phyloP scores from a whole-genome alignment of 2,888 invertebrate genomes.

The Drosophila nr. perissopoda region DNA sequence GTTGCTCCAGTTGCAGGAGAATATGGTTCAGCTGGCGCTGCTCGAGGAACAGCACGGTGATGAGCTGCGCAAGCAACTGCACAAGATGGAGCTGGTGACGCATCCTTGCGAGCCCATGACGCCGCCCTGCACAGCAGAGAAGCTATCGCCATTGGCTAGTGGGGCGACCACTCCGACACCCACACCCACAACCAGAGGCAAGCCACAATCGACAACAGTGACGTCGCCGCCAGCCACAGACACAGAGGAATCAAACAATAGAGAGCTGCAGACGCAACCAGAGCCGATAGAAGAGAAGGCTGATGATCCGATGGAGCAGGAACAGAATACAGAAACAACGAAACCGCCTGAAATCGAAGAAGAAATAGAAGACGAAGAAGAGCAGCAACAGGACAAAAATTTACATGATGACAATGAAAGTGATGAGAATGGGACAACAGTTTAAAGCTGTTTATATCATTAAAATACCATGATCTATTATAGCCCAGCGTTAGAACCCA shows the following conservation, averaged over 20 bases:
- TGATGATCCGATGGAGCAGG: constrained; percentile 1
- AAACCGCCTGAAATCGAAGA: background rate
- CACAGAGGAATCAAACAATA: background rate
- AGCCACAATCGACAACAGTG: constrained; percentile 13
- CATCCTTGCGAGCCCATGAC: constrained; percentile 15
- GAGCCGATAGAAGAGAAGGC: constrained; percentile 1
- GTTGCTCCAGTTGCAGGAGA: constrained; percentile 61
- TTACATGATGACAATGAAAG: constrained; percentile 5
- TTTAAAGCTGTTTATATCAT: constrained; percentile 35
- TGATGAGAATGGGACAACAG: constrained; percentile 31
- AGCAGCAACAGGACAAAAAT: constrained; percentile 30
- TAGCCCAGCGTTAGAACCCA: constrained; percentile 36
- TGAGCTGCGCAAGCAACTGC: constrained; percentile 40
- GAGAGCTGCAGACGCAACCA: background rate
- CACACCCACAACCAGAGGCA: constrained; percentile 15
- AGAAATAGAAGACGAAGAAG: constrained; percentile 4
- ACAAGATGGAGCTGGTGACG: constrained; percentile 32
- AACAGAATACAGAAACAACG: constrained; percentile 7
- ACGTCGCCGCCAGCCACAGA: constrained; percentile 18
- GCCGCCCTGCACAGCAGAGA: constrained; percentile 45
- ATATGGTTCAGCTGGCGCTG: constrained; percentile 30
- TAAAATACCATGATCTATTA: constrained; percentile 13
- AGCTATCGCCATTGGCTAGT: constrained; percentile 29
- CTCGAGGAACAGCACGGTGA: constrained; percentile 40
- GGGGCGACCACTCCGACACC: constrained; percentile 25